Base-by-base conservation (phyloP, 2,113 vertebrate species). In the Gnathonemus longibarbis region DNA sequence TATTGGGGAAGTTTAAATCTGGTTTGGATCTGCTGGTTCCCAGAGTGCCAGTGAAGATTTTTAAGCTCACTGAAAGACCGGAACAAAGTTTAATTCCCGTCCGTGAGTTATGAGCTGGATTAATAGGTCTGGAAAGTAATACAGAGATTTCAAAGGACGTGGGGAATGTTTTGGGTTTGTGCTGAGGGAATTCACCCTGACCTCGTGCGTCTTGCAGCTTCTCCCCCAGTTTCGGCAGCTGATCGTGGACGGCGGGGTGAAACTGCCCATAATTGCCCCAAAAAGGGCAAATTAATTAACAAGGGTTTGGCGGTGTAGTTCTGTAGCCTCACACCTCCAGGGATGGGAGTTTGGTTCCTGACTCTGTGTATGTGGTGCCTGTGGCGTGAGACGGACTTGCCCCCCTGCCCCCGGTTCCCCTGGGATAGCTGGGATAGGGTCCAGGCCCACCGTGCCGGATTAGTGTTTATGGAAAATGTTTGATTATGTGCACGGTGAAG, bases 191-290 rank as follows among this genome's bases (percentile, higher is more conserved):
- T 95, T 96, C 95, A 96, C 96, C 94, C 96, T 96, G 97, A 96
- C 97, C 96, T 95, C 92, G 94, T 96, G 94, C 95, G 97, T 97
- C 96, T 95, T 96, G 95, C 95, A 96, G 91, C 96, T 96, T 97
- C 96, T 96, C 94, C 95, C 96, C 96, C 15, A 15, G 35, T 19
- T 7, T 77, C 0, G 31, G 74, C 35, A 42, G 5, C 74, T 7
- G 13, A 35, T 77, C 5, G 6, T 3, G 5, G 15, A 80, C 15
- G 39, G 74, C 17, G 31, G 15, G 35, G 35, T 7, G 35, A 80
- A 19, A 80, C 70, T 39, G 70, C 31, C 11, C 74, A 35, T 77
- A 39, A 42, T 19, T 19, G 13, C 0, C 13, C 74, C 74, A 80
- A 17, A 80, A 80, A 80, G 35, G 35, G 35, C 35, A 39, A 39